Conservation (phyloP, 2,113 vertebrate genomes). For the Cyphomyrus discorhynchus region DNA sequence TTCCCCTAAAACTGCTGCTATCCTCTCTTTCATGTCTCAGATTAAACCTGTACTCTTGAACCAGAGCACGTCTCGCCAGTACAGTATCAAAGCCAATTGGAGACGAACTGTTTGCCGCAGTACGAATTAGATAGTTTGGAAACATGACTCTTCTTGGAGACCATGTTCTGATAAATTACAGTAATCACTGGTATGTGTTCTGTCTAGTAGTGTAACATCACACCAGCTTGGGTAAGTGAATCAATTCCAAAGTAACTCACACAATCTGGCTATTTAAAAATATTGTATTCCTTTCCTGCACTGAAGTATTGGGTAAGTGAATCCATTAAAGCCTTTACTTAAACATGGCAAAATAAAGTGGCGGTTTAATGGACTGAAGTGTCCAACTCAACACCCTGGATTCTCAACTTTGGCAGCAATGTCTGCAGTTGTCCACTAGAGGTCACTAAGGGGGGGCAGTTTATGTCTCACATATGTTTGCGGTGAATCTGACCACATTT, state of each 20-base stretch:
- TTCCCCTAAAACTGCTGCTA: neutral
- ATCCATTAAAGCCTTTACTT: neutral
- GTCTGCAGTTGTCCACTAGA: neutral
- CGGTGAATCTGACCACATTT: neutral
- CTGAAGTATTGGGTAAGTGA: neutral
- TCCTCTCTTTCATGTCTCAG: constrained; percentile 10
- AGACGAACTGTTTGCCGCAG: neutral
- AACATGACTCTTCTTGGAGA: neutral
- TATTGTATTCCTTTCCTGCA: neutral
- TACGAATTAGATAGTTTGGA: neutral
- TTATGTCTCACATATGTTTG: neutral
- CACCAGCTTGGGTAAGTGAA: neutral
- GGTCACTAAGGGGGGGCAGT: neutral
- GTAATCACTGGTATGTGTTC: neutral
- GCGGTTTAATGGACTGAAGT: neutral
- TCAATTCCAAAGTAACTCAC: neutral
- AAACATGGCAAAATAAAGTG: neutral
- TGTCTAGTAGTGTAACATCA: neutral
- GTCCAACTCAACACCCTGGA: neutral
- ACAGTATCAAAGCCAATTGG: constrained; percentile 5
- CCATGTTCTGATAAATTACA: neutral
- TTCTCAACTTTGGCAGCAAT: neutral
- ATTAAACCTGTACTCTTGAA: constrained; percentile 2
- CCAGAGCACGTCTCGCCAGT: neutral
- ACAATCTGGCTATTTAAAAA: neutral